Evolutionary conservation across 2,113 vertebrate genomes (phyloP).

Genomic region (Passerina amoena): DNA sequence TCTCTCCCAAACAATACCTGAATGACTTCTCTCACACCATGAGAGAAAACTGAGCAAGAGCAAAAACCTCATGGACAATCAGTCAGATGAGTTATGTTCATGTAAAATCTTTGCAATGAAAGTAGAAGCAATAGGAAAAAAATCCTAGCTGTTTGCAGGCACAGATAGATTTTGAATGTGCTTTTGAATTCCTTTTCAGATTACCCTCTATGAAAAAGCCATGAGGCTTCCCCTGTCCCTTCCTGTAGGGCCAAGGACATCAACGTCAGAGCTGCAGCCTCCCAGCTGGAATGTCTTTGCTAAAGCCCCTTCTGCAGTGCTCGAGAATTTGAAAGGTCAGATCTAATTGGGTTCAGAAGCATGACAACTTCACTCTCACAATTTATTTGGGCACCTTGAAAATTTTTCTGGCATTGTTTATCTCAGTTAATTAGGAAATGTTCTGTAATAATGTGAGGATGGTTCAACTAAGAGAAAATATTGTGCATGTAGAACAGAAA

Average conservation of each 20-base stretch:
- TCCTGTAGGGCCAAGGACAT: slow-evolving; percentile 47
- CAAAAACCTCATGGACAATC: not conserved
- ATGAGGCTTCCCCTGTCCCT: slow-evolving; percentile 72
- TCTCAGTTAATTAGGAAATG: not conserved
- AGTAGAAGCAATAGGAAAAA: not conserved
- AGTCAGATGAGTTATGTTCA: not conserved
- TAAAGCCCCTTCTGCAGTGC: slow-evolving; percentile 44
- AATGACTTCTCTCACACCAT: not conserved
- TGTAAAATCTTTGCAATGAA: not conserved
- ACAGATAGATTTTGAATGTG: not conserved
- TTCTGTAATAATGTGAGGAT: not conserved
- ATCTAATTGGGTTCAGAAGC: not conserved
- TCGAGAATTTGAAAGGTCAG: slow-evolving; percentile 55
- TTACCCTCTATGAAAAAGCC: slow-evolving; percentile 64
- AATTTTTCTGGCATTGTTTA: not conserved
- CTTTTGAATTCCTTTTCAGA: slow-evolving; percentile 67
- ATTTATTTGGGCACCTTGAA: not conserved
- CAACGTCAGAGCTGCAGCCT: slow-evolving; percentile 31
- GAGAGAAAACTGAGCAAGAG: not conserved
- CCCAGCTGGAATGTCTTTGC: slow-evolving; percentile 66
- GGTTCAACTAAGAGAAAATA: not conserved
- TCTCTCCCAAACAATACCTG: not conserved
- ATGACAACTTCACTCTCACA: not conserved
- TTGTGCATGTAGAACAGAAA: not conserved
- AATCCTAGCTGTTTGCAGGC: not conserved